Conservation (phyloP, 64 coral and sea anemone genomes). For the Platygyra sinensis region DNA sequence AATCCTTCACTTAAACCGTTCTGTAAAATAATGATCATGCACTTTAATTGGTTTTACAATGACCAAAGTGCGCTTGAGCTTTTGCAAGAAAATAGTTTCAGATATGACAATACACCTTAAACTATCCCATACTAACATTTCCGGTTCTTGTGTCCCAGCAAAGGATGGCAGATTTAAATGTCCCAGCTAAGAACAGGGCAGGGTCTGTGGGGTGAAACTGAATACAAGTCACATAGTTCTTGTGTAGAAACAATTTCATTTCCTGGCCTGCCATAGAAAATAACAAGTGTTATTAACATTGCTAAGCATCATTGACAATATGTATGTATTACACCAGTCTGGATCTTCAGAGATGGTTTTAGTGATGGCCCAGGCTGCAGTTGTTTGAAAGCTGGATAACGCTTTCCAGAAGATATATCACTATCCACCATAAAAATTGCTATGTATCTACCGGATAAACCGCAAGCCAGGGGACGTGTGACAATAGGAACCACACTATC, state of each 20-base stretch:
- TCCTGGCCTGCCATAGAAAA: conserved; percentile 43
- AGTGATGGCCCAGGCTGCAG: too few species aligned
- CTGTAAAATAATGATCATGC: not conserved
- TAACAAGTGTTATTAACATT: not conserved
- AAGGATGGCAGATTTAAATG: conserved; percentile 83
- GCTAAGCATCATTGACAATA: not conserved
- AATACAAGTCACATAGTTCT: conserved; percentile 84
- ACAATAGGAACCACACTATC: too few species aligned
- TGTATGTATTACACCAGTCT: conserved; percentile 34
- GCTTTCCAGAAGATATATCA: too few species aligned
- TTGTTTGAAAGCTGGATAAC: too few species aligned
- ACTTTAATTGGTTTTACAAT: too few species aligned
- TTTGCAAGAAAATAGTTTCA: not conserved
- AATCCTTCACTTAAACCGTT: too few species aligned
- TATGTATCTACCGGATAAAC: too few species aligned
- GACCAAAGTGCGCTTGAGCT: not conserved
- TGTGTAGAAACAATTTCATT: conserved; percentile 63
- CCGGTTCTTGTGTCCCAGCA: conserved; percentile 87
- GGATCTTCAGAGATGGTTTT: conserved; percentile 59
- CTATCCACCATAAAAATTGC: too few species aligned
- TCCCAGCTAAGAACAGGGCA: conserved; percentile 77
- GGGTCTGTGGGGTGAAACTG: conserved; percentile 73
- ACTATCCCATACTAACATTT: conserved; percentile 39
- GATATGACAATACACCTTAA: not conserved
- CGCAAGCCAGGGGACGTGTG: too few species aligned